Conservation (phyloP, 1,140 invertebrate genomes). For the Drosophila kohkoa region DNA sequence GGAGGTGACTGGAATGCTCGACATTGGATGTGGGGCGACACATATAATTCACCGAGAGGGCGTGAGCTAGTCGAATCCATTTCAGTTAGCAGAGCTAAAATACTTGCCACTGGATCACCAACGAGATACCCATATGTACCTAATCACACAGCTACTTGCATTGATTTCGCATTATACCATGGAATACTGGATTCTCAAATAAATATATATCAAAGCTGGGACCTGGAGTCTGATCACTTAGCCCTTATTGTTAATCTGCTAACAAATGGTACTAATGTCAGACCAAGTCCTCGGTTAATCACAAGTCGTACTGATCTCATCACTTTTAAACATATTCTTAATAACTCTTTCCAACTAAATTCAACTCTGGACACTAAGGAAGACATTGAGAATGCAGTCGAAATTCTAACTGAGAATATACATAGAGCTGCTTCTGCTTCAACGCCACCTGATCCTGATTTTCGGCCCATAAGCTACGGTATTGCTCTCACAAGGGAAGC, state of each 20-base stretch:
- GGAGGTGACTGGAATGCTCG: not conserved
- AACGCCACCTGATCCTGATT: not conserved
- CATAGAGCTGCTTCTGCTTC: constrained; percentile 26
- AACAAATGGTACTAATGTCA: not conserved
- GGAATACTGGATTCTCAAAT: not conserved
- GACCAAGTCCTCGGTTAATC: constrained; percentile 15
- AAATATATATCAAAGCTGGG: constrained; percentile 8
- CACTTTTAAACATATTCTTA: not conserved
- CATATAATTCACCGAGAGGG: not conserved
- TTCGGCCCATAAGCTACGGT: not conserved
- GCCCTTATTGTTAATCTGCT: not conserved
- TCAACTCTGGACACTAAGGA: constrained; percentile 15
- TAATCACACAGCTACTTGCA: not conserved
- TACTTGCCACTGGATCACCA: not conserved
- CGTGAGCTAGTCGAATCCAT: no score
- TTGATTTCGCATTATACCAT: not conserved
- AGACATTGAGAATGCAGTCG: constrained; percentile 31
- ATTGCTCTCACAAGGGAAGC: constrained; percentile 1
- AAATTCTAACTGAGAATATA: constrained; percentile 18
- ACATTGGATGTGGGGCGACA: not conserved
- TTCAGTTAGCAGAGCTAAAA: not conserved
- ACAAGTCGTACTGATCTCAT: constrained; percentile 19
- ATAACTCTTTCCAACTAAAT: constrained; percentile 20
- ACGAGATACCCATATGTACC: not conserved
- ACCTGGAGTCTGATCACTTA: not conserved